Conservation (phyloP, 2,113 vertebrate species). For the Aphyosemion australe region DNA sequence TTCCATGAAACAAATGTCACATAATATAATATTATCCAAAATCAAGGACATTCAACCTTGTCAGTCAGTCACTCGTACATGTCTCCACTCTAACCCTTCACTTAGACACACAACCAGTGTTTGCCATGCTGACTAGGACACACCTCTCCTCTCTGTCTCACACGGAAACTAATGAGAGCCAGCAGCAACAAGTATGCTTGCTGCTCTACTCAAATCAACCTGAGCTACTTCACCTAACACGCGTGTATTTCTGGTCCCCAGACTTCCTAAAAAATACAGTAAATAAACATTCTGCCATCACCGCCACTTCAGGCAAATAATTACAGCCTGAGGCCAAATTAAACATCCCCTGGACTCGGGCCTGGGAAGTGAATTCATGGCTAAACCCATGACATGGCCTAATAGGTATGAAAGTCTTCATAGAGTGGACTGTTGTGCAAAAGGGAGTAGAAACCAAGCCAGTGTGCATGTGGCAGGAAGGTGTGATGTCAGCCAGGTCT, state of each 20-base stretch:
- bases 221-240: slow-evolving; percentile 22
- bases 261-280: slow-evolving; percentile 43
- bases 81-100: neutral
- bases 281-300: slow-evolving; percentile 62
- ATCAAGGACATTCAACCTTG: slow-evolving; percentile 1
- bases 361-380: slow-evolving; percentile 69
- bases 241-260: slow-evolving; percentile 10
- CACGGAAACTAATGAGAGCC: neutral
- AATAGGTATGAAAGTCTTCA: slow-evolving; percentile 63
- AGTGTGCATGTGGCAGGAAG: slow-evolving; percentile 46
- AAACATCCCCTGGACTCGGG: slow-evolving; percentile 66
- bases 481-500: slow-evolving; percentile 38
- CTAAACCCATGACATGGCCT: slow-evolving; percentile 65
- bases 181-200: slow-evolving; percentile 16
- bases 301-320: slow-evolving; percentile 58
- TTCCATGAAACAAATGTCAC: neutral
- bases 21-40: neutral
- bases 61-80: too few species aligned
- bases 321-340: slow-evolving; percentile 52
- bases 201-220: slow-evolving; percentile 17
- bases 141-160: neutral
- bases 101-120: slow-evolving; percentile 8
- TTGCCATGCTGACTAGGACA: neutral
- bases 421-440: slow-evolving; percentile 39
- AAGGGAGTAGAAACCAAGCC: slow-evolving; percentile 18